A percentile compares a stretch with the other conserved stretches of the same genome.
These are phyloP conservation scores for Phrynocephalus vlangalii DNA, from an alignment of 2,797 vertebrate species.

Conservation along the genomic window DNA sequence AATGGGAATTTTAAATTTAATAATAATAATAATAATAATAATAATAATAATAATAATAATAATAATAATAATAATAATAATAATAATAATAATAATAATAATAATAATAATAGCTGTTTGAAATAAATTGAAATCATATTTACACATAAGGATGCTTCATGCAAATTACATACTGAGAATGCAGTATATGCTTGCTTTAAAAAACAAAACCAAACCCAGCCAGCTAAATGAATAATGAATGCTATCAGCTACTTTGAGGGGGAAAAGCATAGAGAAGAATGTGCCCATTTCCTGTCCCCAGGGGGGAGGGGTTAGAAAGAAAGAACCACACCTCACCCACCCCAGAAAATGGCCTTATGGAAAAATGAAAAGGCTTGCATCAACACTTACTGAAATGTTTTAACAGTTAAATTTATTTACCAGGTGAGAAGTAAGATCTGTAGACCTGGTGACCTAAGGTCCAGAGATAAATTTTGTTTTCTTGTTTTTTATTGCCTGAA, in stretches of 20 bases:
- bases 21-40: fast-evolving
- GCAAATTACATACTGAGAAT: not conserved
- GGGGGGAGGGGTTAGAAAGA: not conserved
- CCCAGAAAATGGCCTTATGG: no score
- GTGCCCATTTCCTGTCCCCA: no score
- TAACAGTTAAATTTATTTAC: constrained; percentile 3
- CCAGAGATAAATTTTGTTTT: not conserved
- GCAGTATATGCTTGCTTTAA: not conserved
- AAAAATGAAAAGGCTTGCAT: not conserved
- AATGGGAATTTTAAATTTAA: fast-evolving
- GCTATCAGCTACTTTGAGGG: not conserved
- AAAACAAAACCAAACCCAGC: not conserved
- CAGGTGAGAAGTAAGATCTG: not conserved
- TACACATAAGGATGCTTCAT: fast-evolving
- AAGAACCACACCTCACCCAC: no score
- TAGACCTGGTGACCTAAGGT: not conserved
- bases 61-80: no score
- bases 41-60: no score
- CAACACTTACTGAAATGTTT: not conserved
- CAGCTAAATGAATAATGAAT: not conserved
- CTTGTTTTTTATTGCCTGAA: not conserved
- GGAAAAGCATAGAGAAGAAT: not conserved
- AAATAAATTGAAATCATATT: not conserved
- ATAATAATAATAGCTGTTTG: not conserved
- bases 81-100: no score